Conservation (phyloP, 1,140 invertebrate genomes). For the Drosophila busckii region DNA sequence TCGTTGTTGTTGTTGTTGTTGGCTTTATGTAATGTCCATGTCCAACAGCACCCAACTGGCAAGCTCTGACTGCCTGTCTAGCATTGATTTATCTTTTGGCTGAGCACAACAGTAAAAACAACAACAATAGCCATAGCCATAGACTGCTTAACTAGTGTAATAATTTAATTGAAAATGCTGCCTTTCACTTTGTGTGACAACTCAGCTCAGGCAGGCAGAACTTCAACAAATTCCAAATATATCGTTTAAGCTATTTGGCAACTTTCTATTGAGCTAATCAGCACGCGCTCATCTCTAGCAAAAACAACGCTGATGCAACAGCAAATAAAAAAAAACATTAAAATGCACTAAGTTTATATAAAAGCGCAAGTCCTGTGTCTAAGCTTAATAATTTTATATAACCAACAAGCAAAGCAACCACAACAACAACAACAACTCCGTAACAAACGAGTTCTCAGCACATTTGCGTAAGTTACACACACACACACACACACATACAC, state of each 20-base stretch:
- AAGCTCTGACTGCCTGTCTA: slow-evolving; percentile 3
- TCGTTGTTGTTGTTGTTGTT: slow-evolving; percentile 25
- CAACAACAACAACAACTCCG: not conserved
- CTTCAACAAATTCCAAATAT: too few species aligned
- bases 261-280: too few species aligned
- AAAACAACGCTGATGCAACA: slow-evolving; percentile 22
- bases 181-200: slow-evolving; percentile 52
- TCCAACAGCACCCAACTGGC: slow-evolving; percentile 21
- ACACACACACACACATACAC: too few species aligned
- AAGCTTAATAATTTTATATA: slow-evolving; percentile 51
- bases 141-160: slow-evolving; percentile 57
- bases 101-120: slow-evolving; percentile 14
- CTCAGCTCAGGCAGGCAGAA: slow-evolving; percentile 32
- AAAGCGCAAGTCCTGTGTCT: slow-evolving; percentile 41
- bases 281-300: slow-evolving; percentile 17
- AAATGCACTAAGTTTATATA: not conserved
- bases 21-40: slow-evolving; percentile 55
- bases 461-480: slow-evolving; percentile 51
- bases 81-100: slow-evolving; percentile 66
- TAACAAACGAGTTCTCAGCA: slow-evolving; percentile 48
- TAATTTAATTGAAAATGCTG: slow-evolving; percentile 61
- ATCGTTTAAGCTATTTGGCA: too few species aligned
- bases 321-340: not conserved
- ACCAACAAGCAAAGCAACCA: slow-evolving; percentile 25
- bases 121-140: too few species aligned